Evolutionary conservation across 1,140 invertebrate species (phyloP).

Genomic region (Pseudomyrmex concolor): DNA sequence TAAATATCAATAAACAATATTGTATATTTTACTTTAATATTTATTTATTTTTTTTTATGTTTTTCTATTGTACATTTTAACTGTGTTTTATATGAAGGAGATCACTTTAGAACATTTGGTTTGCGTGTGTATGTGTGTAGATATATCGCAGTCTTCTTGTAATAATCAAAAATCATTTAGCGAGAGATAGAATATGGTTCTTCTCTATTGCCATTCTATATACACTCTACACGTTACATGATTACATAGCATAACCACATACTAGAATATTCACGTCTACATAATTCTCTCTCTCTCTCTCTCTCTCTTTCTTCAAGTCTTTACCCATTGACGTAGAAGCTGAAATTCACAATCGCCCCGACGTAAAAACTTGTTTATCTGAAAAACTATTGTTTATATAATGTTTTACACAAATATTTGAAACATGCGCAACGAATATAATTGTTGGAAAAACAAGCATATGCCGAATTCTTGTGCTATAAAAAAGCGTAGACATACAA

Average conservation of each 20-base stretch:
- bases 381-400: not conserved
- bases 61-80: too few relatives aligned
- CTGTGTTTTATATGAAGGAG: too few relatives aligned
- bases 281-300: not conserved
- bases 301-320: too few relatives aligned
- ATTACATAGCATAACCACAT: constrained; percentile 1
- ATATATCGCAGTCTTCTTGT: not conserved
- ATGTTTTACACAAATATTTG: not conserved
- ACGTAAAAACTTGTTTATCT: not conserved
- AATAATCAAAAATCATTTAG: constrained; percentile 43
- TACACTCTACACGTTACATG: constrained; percentile 10
- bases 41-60: not conserved
- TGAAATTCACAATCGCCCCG: not conserved
- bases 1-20: too few relatives aligned
- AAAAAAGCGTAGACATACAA: not conserved
- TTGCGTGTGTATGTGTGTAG: too few relatives aligned
- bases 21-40: not conserved
- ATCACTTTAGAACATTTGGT: too few relatives aligned
- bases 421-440: not conserved
- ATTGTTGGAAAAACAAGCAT: not conserved
- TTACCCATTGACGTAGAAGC: constrained; percentile 27
- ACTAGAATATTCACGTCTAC: constrained; percentile 35
- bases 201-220: not conserved
- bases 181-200: constrained; percentile 14
- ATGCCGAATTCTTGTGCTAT: not conserved